A percentile compares a stretch with the other conserved stretches of the same genome.
Conservation (phyloP, 2,888 invertebrate species). For the Elgonia sp. region DNA sequence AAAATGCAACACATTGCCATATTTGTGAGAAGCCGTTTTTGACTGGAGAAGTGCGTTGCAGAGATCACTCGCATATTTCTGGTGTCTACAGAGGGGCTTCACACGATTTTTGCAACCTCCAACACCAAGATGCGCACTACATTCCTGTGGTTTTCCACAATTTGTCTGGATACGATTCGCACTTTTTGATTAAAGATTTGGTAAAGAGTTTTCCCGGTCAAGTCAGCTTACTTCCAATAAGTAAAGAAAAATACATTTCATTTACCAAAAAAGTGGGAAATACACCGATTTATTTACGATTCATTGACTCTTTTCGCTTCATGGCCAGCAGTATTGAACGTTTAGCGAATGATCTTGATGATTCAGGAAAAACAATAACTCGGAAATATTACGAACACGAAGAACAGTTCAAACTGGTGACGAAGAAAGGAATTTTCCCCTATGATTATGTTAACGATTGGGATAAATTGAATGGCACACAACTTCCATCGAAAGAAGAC, state of each 20-base stretch:
- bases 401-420: conserved; percentile 16
- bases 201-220: background rate
- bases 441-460: conserved; percentile 17
- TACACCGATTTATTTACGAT: background rate
- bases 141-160: conserved; percentile 48
- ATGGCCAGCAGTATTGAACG: conserved; percentile 2
- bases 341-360: conserved; percentile 11
- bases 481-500: background rate
- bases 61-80: conserved; percentile 31
- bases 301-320: conserved; percentile 20
- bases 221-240: background rate
- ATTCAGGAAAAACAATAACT: background rate
- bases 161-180: background rate
- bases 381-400: background rate
- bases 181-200: background rate
- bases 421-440: conserved; percentile 12
- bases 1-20: too few relatives aligned
- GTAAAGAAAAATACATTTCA: conserved; percentile 1
- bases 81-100: conserved; percentile 5
- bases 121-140: conserved; percentile 18
- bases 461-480: background rate
- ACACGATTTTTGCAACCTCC: conserved; percentile 23
- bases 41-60: background rate
- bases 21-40: conserved; percentile 34
- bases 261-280: background rate